phyloP scores from a whole-genome alignment of 1,140 invertebrate species.

The Panagrolaimus sp. region DNA sequence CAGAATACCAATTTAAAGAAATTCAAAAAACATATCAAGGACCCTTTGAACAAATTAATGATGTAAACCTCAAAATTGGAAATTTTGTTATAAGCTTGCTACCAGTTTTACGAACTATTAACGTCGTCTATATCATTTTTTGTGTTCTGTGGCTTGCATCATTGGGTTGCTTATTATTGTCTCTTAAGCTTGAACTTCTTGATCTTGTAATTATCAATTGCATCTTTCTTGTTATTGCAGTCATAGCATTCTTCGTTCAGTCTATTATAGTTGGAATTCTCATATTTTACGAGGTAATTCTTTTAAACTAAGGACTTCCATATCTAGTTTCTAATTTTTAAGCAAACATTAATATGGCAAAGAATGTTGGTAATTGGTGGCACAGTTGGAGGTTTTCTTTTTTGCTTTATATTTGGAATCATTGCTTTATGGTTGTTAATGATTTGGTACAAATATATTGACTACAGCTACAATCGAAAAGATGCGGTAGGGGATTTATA shows the following conservation, averaged over 20 bases:
- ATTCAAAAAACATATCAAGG: slow-evolving; percentile 11
- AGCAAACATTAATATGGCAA: slow-evolving; percentile 44
- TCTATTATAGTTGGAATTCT: slow-evolving; percentile 39
- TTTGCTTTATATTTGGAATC: slow-evolving; percentile 40
- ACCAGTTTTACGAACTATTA: slow-evolving; percentile 44
- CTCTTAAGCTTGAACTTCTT: slow-evolving; percentile 45
- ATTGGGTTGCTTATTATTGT: slow-evolving; percentile 42
- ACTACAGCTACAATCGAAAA: slow-evolving; percentile 49
- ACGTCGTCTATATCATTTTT: slow-evolving; percentile 41
- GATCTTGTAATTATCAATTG: slow-evolving; percentile 54
- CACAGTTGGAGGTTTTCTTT: slow-evolving; percentile 40
- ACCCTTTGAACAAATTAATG: slow-evolving; percentile 39
- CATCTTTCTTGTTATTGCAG: slow-evolving; percentile 40
- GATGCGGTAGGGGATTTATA: slow-evolving; percentile 40
- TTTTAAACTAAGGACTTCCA: neutral
- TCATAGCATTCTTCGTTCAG: slow-evolving; percentile 44
- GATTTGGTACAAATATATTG: slow-evolving; percentile 55
- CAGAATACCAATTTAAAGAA: slow-evolving; percentile 3
- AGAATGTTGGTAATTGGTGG: slow-evolving; percentile 38
- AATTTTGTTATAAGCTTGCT: slow-evolving; percentile 36
- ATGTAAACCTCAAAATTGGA: slow-evolving; percentile 13
- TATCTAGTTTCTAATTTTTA: slow-evolving; percentile 4
- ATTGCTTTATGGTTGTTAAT: slow-evolving; percentile 41
- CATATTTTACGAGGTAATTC: slow-evolving; percentile 52
- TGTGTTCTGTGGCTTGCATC: slow-evolving; percentile 48